A percentile compares a stretch with the other conserved stretches of the same genome.
Evolutionary conservation across 2,113 vertebrate genomes (phyloP).

Genomic region (Epinephelus moara): DNA sequence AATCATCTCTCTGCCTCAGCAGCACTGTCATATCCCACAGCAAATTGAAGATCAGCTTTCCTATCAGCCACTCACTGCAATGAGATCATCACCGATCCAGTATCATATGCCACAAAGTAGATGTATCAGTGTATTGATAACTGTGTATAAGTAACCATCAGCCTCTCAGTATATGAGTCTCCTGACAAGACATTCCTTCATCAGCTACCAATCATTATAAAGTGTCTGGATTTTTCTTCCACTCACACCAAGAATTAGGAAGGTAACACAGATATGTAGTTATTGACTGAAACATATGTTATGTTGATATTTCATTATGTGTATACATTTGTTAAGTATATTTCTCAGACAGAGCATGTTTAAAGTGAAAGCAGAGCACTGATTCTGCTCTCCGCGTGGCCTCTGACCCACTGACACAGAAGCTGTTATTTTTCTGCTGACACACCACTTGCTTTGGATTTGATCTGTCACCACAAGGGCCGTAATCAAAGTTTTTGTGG

Average conservation of each 20-base stretch:
- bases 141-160: not conserved
- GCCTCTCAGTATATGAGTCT: too few relatives aligned
- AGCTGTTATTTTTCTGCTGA: conserved; percentile 12
- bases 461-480: conserved; percentile 18
- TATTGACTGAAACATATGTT: too few relatives aligned
- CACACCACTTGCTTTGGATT: conserved; percentile 9
- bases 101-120: conserved; percentile 49
- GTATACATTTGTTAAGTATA: not conserved
- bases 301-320: not conserved
- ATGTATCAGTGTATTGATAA: conserved; percentile 20
- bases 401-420: not conserved
- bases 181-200: too few relatives aligned
- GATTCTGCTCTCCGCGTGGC: not conserved
- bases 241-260: too few relatives aligned
- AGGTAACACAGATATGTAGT: too few relatives aligned
- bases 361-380: not conserved
- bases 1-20: conserved; percentile 23
- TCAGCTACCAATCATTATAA: too few relatives aligned
- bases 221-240: too few relatives aligned
- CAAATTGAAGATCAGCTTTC: conserved; percentile 70
- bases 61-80: conserved; percentile 45
- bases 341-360: not conserved
- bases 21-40: conserved; percentile 43
- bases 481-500: conserved; percentile 23
- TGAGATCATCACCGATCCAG: conserved; percentile 55